Percentiles rank a stretch among this genome's conserved stretches.
Conservation (phyloP, 2,113 vertebrate species). For the Tilapia sparmanii region DNA sequence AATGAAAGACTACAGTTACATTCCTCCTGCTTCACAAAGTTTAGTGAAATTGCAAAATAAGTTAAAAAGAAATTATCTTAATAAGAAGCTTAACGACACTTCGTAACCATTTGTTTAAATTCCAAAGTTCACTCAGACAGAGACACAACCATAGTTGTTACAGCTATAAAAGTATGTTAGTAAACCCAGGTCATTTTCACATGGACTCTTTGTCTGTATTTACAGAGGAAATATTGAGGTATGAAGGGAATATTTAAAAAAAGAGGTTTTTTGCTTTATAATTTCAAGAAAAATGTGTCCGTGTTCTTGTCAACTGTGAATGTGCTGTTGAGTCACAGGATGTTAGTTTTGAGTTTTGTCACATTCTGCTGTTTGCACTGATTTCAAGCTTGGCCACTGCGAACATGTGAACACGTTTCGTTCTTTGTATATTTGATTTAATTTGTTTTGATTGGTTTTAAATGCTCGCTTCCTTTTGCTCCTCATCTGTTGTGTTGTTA, state of each 20-base stretch:
- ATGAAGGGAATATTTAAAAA: neutral
- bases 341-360: neutral
- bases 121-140: neutral
- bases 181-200: neutral
- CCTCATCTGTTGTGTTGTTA: neutral
- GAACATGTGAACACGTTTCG: neutral
- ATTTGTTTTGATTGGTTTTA: neutral
- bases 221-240: neutral
- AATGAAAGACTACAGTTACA: neutral
- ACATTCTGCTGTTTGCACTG: conserved; percentile 8
- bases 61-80: neutral
- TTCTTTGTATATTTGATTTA: neutral
- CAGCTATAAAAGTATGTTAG: neutral
- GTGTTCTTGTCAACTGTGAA: neutral
- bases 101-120: neutral
- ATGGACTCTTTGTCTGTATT: neutral
- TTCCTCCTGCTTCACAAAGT: neutral
- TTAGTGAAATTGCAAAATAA: neutral
- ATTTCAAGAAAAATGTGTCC: rapidly evolving
- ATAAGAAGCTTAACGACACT: neutral
- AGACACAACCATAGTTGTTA: rapidly evolving
- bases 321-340: neutral
- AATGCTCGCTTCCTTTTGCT: neutral
- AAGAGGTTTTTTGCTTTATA: rapidly evolving
- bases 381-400: neutral